phyloP scores from a whole-genome alignment of 2,888 invertebrate species.

The Luperina testacea region DNA sequence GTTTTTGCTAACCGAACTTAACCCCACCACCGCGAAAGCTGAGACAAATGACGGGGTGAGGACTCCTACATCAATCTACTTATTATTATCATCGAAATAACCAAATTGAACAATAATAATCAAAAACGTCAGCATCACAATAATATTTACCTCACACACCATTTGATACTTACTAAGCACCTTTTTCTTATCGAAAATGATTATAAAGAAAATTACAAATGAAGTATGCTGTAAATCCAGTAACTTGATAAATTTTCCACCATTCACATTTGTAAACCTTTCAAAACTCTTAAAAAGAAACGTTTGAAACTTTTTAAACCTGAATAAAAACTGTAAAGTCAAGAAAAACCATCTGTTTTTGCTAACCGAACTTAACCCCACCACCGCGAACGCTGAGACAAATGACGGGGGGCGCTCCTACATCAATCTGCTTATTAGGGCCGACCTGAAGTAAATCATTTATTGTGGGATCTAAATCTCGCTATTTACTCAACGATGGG shows the following conservation, averaged over 20 bases:
- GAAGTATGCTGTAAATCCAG: not conserved
- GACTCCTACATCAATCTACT: conserved; percentile 84
- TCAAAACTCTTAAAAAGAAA: not conserved
- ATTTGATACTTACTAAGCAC: no score
- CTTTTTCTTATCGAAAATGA: not conserved
- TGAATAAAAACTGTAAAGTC: conserved; percentile 4
- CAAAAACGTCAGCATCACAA: not conserved
- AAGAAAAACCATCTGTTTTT: conserved; percentile 65
- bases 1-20: conserved; percentile 62
- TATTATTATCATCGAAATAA: conserved; percentile 75
- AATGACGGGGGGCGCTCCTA: conserved; percentile 81
- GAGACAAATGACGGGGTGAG: conserved; percentile 85
- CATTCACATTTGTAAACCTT: not conserved
- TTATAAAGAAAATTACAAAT: not conserved
- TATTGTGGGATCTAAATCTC: conserved; percentile 86
- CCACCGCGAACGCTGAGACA: conserved; percentile 72
- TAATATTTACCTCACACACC: not conserved
- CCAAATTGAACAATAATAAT: not conserved
- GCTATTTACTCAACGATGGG: conserved; percentile 86
- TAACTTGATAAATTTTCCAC: not conserved
- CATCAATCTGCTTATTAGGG: conserved; percentile 88
- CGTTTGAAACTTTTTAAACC: not conserved
- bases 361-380: conserved; percentile 61
- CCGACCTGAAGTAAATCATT: conserved; percentile 86
- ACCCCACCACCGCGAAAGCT: conserved; percentile 52